A percentile compares a stretch with the other conserved stretches of the same genome.
Evolutionary conservation across 2,888 invertebrate species (phyloP).

Genomic region (Philopedon plagiatum): DNA sequence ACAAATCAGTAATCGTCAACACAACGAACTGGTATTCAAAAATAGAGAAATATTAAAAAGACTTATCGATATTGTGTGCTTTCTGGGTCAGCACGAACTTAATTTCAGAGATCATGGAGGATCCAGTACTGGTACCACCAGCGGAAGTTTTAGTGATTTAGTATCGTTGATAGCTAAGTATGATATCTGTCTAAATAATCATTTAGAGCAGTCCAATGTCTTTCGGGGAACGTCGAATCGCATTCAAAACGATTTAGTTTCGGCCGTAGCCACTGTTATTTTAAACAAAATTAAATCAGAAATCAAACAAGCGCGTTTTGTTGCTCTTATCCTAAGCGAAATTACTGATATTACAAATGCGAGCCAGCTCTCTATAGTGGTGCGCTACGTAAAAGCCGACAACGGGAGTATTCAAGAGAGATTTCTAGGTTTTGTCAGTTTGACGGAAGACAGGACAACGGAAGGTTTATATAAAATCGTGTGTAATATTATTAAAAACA

Average conservation of each 20-base stretch:
- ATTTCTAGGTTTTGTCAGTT: slow-evolving; percentile 29
- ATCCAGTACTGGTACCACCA: slow-evolving; percentile 10
- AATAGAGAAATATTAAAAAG: slow-evolving; percentile 53
- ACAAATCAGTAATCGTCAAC: slow-evolving; percentile 25
- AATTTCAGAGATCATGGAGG: slow-evolving; percentile 50
- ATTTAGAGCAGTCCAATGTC: slow-evolving; percentile 53
- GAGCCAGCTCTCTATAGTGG: slow-evolving; percentile 56
- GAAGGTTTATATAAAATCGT: slow-evolving; percentile 52
- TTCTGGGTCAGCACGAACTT: slow-evolving; percentile 46
- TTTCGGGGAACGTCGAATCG: slow-evolving; percentile 55
- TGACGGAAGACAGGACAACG: slow-evolving; percentile 50
- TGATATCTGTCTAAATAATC: slow-evolving; percentile 49
- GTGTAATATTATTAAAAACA: slow-evolving; percentile 51
- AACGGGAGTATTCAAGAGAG: slow-evolving; percentile 40
- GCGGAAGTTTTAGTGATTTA: slow-evolving; percentile 27
- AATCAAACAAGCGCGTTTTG: slow-evolving; percentile 52
- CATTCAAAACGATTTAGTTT: slow-evolving; percentile 58
- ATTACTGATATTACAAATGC: slow-evolving; percentile 55
- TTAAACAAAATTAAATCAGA: slow-evolving; percentile 51
- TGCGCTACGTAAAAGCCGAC: slow-evolving; percentile 40
- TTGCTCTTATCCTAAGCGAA: slow-evolving; percentile 56
- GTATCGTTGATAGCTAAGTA: slow-evolving; percentile 50
- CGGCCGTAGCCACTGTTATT: slow-evolving; percentile 45
- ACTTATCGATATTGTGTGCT: slow-evolving; percentile 52
- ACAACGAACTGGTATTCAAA: slow-evolving; percentile 54